Evolutionary conservation across 2,113 vertebrate genomes (phyloP).

Genomic region (Antigone vipio): DNA sequence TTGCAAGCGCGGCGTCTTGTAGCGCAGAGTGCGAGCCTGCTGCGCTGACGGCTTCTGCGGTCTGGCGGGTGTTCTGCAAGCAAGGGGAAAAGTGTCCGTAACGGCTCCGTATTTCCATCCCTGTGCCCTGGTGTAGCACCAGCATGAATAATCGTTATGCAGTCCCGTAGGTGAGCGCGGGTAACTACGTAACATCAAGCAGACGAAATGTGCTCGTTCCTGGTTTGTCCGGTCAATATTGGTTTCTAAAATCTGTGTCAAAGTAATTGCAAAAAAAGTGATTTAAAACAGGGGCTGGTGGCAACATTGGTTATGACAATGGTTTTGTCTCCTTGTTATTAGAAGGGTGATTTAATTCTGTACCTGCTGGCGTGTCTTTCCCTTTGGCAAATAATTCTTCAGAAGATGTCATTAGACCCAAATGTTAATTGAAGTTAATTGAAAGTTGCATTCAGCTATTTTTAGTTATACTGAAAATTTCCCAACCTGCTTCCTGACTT

Average conservation of each 20-base stretch:
- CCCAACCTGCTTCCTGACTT: background rate
- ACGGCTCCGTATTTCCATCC: background rate
- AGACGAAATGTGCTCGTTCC: accelerated
- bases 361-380: accelerated
- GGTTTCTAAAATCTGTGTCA: background rate
- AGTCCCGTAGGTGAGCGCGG: background rate
- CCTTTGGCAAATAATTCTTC: background rate
- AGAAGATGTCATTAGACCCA: background rate
- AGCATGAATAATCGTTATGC: background rate
- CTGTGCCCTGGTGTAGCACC: background rate
- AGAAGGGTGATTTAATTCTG: background rate
- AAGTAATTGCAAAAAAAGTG: background rate
- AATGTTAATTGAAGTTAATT: background rate
- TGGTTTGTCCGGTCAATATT: background rate
- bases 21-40: accelerated
- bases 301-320: background rate
- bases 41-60: background rate
- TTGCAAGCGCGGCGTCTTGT: background rate
- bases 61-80: background rate
- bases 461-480: background rate
- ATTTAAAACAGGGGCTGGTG: background rate
- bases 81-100: background rate
- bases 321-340: background rate
- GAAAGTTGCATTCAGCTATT: background rate
- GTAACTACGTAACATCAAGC: too few relatives aligned